Conservation (phyloP, 2,113 vertebrate species). For the Abramis brama region DNA sequence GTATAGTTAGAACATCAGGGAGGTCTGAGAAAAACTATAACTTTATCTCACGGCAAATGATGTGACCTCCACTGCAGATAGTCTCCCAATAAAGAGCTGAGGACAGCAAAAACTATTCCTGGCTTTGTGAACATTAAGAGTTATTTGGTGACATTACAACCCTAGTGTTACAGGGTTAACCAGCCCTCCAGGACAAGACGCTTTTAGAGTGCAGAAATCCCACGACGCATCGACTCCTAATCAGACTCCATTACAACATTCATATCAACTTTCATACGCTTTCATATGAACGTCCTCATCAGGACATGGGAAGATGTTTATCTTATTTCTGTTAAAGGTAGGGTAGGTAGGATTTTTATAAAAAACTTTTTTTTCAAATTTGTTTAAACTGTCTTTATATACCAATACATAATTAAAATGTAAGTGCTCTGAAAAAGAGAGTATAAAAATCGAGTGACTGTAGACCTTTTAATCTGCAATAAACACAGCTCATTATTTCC, state of each 20-base stretch:
- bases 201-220: slow-evolving; percentile 33
- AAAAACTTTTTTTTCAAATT: no score
- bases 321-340: neutral
- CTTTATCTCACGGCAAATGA: slow-evolving; percentile 44
- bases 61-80: slow-evolving; percentile 35
- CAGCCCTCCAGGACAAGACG: neutral
- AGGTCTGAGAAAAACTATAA: slow-evolving; percentile 50
- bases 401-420: no score
- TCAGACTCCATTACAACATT: slow-evolving; percentile 13
- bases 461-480: no score
- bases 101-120: slow-evolving; percentile 28
- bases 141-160: slow-evolving; percentile 39
- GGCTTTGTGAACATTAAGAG: slow-evolving; percentile 27
- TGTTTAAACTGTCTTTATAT: no score
- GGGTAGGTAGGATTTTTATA: no score
- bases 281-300: neutral
- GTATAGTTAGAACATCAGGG: slow-evolving; percentile 48
- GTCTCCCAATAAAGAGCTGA: slow-evolving; percentile 9
- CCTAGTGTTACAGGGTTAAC: slow-evolving; percentile 22
- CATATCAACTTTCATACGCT: neutral
- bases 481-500: no score
- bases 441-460: no score
- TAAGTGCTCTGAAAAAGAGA: no score
- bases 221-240: slow-evolving; percentile 8
- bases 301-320: neutral